Conservation (phyloP, 1,140 invertebrate species). For the Thaumetopoea pityocampa region DNA sequence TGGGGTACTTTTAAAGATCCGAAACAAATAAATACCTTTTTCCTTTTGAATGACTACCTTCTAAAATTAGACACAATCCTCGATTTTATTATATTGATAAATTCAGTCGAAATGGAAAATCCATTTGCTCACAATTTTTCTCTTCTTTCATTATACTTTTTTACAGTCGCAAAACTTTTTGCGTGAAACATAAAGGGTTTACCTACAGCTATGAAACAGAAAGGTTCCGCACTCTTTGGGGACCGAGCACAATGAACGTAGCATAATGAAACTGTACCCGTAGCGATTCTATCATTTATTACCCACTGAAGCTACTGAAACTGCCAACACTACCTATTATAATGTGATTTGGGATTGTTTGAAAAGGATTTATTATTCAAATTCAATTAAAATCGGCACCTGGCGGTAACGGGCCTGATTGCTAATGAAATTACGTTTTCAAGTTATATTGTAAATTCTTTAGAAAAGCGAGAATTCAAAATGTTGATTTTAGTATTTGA, state of each 20-base stretch:
- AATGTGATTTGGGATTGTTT: slow-evolving; percentile 9
- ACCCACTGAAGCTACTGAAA: slow-evolving; percentile 13
- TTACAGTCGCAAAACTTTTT: slow-evolving; percentile 35
- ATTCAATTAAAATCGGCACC: slow-evolving; percentile 4
- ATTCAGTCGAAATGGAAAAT: slow-evolving; percentile 26
- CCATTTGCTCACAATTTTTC: slow-evolving; percentile 39
- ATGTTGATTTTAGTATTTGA: no score
- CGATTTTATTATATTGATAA: neutral
- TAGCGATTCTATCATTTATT: slow-evolving; percentile 32
- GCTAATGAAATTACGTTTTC: no score
- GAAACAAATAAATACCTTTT: no score
- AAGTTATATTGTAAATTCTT: no score
- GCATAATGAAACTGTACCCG: slow-evolving; percentile 43
- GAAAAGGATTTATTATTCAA: slow-evolving; percentile 8
- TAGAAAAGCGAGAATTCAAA: no score
- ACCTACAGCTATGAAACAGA: slow-evolving; percentile 27
- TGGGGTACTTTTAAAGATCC: no score
- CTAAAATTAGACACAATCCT: no score
- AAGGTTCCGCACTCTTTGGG: slow-evolving; percentile 34
- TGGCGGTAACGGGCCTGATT: no score
- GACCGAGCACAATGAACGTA: slow-evolving; percentile 36
- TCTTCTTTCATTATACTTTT: slow-evolving; percentile 30
- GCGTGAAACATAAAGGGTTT: slow-evolving; percentile 37
- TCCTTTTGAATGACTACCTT: no score
- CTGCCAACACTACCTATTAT: slow-evolving; percentile 2